Evolutionary conservation across 2,888 invertebrate genomes (phyloP).

Genomic region (Eupithecia abbreviata): DNA sequence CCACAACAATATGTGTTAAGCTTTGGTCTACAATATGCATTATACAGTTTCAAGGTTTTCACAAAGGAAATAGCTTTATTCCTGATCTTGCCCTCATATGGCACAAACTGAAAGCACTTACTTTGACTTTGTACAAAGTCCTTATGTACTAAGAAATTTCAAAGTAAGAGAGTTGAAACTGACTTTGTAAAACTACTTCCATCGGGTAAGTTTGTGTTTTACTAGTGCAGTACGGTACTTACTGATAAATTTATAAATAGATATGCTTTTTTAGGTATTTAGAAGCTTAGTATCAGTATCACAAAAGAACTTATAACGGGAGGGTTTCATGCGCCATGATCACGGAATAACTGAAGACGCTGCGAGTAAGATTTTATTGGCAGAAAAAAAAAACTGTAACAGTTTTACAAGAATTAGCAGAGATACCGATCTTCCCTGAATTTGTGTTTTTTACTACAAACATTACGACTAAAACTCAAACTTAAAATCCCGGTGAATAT

Average conservation of each 20-base stretch:
- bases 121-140: conserved; percentile 7
- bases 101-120: neutral
- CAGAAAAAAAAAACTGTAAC: no score
- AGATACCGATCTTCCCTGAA: no score
- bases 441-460: no score
- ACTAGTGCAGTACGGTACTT: neutral
- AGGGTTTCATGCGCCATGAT: no score
- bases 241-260: neutral
- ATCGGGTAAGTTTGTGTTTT: neutral
- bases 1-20: no score
- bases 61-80: neutral
- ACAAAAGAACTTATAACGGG: no score
- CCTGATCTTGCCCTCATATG: neutral
- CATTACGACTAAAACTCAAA: no score
- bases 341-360: no score
- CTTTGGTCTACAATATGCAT: neutral
- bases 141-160: conserved; percentile 8
- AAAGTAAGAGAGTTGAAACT: neutral
- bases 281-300: no score
- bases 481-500: no score
- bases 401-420: no score
- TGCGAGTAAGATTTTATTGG: no score
- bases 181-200: neutral
- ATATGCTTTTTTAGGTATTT: neutral
- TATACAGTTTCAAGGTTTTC: neutral